A percentile compares a stretch with the other conserved stretches of the same genome.
Evolutionary conservation across 2,113 vertebrate genomes (phyloP).

Genomic region (Cyphomyrus plagiostoma): DNA sequence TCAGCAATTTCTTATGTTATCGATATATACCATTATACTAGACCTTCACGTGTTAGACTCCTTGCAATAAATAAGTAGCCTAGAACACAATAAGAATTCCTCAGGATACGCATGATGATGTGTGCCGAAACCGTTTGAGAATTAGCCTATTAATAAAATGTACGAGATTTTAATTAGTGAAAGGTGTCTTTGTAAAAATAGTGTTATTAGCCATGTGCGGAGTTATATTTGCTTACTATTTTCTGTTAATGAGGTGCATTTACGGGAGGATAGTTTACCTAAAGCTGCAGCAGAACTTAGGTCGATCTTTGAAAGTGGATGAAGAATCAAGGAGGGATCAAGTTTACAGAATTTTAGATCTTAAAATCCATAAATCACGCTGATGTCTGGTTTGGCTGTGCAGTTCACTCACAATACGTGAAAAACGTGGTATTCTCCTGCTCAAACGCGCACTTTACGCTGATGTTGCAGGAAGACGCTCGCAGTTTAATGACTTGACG

Average conservation of each 20-base stretch:
- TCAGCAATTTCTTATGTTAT: background rate
- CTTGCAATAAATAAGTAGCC: background rate
- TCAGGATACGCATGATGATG: background rate
- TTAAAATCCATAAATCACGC: background rate
- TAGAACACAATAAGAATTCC: background rate
- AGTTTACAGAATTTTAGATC: background rate
- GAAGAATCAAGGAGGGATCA: background rate
- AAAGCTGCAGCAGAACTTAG: background rate
- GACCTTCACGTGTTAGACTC: background rate
- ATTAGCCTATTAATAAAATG: background rate
- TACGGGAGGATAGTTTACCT: background rate
- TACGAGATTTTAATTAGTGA: background rate
- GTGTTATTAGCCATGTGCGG: background rate
- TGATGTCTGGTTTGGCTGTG: background rate
- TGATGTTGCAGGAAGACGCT: background rate
- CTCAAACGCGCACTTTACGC: background rate
- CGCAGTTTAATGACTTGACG: background rate
- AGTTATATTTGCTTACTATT: background rate
- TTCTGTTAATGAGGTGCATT: background rate
- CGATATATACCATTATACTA: background rate
- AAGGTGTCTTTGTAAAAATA: background rate
- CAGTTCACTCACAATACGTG: background rate
- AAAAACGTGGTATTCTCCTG: background rate
- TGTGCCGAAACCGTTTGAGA: background rate
- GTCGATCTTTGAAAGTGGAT: background rate